phyloP scores from a whole-genome alignment of 2,888 invertebrate species.

The Hetaerina titia region DNA sequence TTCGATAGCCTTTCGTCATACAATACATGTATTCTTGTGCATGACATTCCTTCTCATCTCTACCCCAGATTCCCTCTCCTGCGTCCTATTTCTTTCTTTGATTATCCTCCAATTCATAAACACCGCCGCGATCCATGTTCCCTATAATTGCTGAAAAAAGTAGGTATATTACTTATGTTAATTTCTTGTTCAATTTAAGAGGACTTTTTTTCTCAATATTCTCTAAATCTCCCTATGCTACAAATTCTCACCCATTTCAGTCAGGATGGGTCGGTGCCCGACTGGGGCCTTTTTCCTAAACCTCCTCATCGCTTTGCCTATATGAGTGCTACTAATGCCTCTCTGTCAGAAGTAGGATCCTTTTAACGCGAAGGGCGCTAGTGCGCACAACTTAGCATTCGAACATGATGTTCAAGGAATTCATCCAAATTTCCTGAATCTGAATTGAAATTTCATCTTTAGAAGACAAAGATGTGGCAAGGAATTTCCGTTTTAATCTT shows the following conservation, averaged over 20 bases:
- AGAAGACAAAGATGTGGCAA: no score
- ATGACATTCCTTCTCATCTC: no score
- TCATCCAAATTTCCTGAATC: background rate
- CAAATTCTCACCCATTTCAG: background rate
- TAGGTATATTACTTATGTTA: conserved; percentile 9
- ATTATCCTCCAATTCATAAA: background rate
- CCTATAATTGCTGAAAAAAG: no score
- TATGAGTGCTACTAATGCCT: background rate
- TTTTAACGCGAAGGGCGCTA: background rate
- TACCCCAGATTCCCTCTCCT: background rate
- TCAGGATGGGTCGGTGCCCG: no score
- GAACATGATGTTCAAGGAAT: background rate
- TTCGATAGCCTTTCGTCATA: no score
- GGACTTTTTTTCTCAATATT: no score
- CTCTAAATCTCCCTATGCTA: background rate
- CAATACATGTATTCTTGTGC: no score
- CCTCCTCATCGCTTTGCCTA: background rate
- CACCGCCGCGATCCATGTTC: background rate
- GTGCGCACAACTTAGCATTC: background rate
- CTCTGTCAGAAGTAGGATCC: background rate
- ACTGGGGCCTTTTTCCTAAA: background rate
- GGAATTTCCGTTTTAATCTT: no score
- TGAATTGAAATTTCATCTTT: no score
- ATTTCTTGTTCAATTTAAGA: background rate
- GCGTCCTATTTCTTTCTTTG: background rate